A percentile compares a stretch with the other conserved stretches of the same genome.
Conservation (phyloP, 2,113 vertebrate species). For the Amphilophus citrinellus region DNA sequence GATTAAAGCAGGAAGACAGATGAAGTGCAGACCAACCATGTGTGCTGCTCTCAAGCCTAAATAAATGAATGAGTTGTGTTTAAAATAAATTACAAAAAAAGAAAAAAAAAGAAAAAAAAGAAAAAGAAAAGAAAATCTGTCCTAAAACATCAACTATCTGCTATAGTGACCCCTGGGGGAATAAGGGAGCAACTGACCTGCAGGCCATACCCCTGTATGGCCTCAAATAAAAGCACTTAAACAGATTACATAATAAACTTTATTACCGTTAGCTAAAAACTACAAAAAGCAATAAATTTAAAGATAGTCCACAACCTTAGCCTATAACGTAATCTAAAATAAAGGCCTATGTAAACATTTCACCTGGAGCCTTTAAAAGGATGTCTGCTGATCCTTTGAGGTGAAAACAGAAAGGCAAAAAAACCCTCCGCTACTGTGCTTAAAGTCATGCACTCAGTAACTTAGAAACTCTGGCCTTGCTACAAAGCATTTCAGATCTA, state of each 20-base stretch:
- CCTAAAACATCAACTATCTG: not conserved
- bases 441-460: not conserved
- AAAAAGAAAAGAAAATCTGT: not conserved
- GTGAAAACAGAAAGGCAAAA: not conserved
- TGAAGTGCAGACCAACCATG: not conserved
- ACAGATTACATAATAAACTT: not conserved
- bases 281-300: not conserved
- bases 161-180: not conserved
- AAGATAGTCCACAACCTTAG: not conserved
- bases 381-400: not conserved
- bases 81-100: not conserved
- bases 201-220: not conserved
- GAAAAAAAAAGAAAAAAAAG: too few species aligned
- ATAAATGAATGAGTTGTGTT: not conserved
- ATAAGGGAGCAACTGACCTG: not conserved
- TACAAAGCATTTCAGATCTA: not conserved
- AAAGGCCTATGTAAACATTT: not conserved
- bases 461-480: not conserved
- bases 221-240: too few species aligned
- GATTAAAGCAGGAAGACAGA: not conserved
- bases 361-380: not conserved
- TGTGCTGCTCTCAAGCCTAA: fast-evolving
- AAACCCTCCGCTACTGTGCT: not conserved
- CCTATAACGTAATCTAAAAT: not conserved
- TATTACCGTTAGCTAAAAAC: not conserved